These are phyloP conservation scores for Kryptopterus vitreolus DNA, from an alignment of 2,797 vertebrate genomes.

Conservation along the genomic window DNA sequence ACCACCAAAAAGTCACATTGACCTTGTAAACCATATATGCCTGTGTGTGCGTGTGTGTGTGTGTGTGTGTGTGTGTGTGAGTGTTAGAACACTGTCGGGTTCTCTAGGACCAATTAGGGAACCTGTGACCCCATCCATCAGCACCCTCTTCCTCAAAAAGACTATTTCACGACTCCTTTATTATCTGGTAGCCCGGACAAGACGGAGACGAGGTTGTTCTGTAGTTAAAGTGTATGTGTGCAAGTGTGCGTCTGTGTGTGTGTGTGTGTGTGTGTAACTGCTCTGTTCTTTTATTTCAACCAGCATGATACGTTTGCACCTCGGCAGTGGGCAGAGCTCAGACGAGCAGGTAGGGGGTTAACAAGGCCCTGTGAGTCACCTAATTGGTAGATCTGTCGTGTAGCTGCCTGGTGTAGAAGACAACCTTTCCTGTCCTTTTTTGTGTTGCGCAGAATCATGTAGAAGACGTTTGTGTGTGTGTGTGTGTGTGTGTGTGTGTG, in stretches of 20 bases:
- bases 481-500: slow-evolving; percentile 34
- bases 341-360: slow-evolving; percentile 41
- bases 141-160: neutral
- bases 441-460: slow-evolving; percentile 33
- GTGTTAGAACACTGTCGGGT: too few relatives aligned
- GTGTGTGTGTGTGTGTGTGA: neutral
- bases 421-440: slow-evolving; percentile 36
- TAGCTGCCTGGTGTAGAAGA: slow-evolving; percentile 42
- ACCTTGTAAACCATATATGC: too few relatives aligned
- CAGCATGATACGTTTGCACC: slow-evolving; percentile 39
- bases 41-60: neutral
- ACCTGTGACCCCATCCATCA: neutral
- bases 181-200: neutral
- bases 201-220: neutral
- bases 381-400: slow-evolving; percentile 55
- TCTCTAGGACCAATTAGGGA: neutral
- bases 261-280: slow-evolving; percentile 10
- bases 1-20: too few relatives aligned
- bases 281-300: slow-evolving; percentile 9
- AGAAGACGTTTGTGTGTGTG: slow-evolving; percentile 26
- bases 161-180: neutral
- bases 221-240: neutral
- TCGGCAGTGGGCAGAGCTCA: slow-evolving; percentile 35
- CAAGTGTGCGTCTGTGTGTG: neutral
- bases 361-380: slow-evolving; percentile 50